phyloP scores from a whole-genome alignment of 2,888 invertebrate genomes.

The Acholoe squamosa region DNA sequence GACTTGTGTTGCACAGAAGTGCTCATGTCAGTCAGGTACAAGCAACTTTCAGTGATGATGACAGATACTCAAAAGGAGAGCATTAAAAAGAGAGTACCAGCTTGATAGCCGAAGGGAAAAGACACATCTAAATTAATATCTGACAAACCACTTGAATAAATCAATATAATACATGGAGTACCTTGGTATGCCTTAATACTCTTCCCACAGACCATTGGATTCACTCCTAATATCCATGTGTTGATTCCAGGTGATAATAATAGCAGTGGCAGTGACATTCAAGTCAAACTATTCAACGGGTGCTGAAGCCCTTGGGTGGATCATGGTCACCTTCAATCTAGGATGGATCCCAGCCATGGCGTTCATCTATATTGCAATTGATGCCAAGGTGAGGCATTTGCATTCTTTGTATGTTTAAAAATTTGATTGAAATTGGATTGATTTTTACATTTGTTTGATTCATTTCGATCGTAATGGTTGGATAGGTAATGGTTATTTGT shows the following conservation, averaged over 20 bases:
- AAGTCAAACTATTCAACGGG: conserved; percentile 73
- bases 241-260: conserved; percentile 75
- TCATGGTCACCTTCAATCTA: conserved; percentile 73
- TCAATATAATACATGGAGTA: no score
- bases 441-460: background rate
- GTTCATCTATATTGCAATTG: conserved; percentile 51
- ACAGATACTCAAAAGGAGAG: no score
- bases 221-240: no score
- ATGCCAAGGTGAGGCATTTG: conserved; percentile 25
- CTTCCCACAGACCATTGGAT: no score
- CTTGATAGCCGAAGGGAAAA: no score
- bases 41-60: no score
- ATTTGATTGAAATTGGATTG: background rate
- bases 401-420: background rate
- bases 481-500: background rate
- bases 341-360: conserved; percentile 75
- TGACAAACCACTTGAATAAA: no score
- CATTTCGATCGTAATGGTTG: background rate
- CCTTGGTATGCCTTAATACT: no score
- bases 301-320: conserved; percentile 76
- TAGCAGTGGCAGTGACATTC: conserved; percentile 74
- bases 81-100: no score
- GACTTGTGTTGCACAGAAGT: no score
- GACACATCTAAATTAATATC: no score
- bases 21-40: no score